These are phyloP conservation scores for Drosophila nebulosa DNA, from an alignment of 1,140 invertebrate species.

Conservation along the genomic window DNA sequence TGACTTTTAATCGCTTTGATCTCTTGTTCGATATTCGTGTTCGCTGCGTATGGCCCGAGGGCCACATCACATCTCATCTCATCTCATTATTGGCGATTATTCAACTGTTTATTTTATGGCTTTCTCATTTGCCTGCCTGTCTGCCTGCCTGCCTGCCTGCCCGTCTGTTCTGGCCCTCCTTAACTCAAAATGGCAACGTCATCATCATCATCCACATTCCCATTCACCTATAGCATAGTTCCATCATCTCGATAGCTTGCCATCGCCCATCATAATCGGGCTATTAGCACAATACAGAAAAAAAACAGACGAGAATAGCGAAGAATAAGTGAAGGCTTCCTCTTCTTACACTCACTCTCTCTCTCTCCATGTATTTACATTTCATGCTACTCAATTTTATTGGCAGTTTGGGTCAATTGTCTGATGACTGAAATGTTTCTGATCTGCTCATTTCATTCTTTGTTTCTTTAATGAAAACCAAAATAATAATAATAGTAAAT, in stretches of 20 bases:
- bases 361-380: slow-evolving; percentile 56
- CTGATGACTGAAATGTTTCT: slow-evolving; percentile 53
- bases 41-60: slow-evolving; percentile 41
- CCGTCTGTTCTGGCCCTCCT: slow-evolving; percentile 31
- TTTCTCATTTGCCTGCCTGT: slow-evolving; percentile 61
- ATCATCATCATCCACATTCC: slow-evolving; percentile 6
- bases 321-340: slow-evolving; percentile 49
- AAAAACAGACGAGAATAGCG: slow-evolving; percentile 11
- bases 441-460: slow-evolving; percentile 30
- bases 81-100: slow-evolving; percentile 67
- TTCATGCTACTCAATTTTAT: slow-evolving; percentile 74
- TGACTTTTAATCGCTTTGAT: slow-evolving; percentile 57
- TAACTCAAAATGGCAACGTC: slow-evolving; percentile 70
- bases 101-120: slow-evolving; percentile 77
- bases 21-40: slow-evolving; percentile 71
- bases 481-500: neutral
- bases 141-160: neutral
- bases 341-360: neutral
- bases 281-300: slow-evolving; percentile 41
- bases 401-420: slow-evolving; percentile 78
- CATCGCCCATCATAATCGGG: slow-evolving; percentile 61
- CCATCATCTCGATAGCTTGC: neutral
- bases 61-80: slow-evolving; percentile 29
- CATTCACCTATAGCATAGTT: neutral
- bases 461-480: slow-evolving; percentile 1